Percentiles rank a stretch among this genome's conserved stretches.
phyloP scores from a whole-genome alignment of 2,797 vertebrate species.

The Scarus forsteni region DNA sequence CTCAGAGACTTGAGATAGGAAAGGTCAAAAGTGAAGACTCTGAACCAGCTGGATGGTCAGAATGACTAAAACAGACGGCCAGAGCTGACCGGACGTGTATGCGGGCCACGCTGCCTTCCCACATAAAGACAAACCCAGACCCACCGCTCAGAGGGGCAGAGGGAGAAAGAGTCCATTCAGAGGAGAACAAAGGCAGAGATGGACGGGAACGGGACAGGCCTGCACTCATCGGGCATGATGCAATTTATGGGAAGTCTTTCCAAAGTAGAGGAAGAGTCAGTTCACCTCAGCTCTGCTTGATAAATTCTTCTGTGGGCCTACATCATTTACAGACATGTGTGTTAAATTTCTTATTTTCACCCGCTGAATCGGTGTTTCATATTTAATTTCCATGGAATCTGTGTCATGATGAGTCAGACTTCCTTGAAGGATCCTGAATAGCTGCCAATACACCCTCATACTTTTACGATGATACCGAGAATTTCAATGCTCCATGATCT shows the following conservation, averaged over 20 bases:
- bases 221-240: slow-evolving; percentile 37
- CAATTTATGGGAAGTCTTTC: slow-evolving; percentile 55
- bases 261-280: slow-evolving; percentile 7
- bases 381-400: neutral
- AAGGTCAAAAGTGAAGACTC: slow-evolving; percentile 51
- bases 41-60: slow-evolving; percentile 56
- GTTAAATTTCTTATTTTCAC: neutral
- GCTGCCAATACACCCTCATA: slow-evolving; percentile 10
- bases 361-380: neutral
- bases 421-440: neutral
- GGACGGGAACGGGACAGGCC: slow-evolving; percentile 48
- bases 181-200: slow-evolving; percentile 69
- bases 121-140: slow-evolving; percentile 71
- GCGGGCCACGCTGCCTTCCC: slow-evolving; percentile 47
- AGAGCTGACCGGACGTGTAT: slow-evolving; percentile 49
- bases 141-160: slow-evolving; percentile 47
- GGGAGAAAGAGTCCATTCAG: slow-evolving; percentile 71
- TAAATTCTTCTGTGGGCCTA: neutral
- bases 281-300: slow-evolving; percentile 1
- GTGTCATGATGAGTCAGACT: slow-evolving; percentile 12
- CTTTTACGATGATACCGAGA: slow-evolving; percentile 12
- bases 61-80: slow-evolving; percentile 43
- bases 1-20: slow-evolving; percentile 35
- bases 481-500: neutral
- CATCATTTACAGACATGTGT: neutral